Conservation (phyloP, 1,140 invertebrate species). For the Plectus sambesii region DNA sequence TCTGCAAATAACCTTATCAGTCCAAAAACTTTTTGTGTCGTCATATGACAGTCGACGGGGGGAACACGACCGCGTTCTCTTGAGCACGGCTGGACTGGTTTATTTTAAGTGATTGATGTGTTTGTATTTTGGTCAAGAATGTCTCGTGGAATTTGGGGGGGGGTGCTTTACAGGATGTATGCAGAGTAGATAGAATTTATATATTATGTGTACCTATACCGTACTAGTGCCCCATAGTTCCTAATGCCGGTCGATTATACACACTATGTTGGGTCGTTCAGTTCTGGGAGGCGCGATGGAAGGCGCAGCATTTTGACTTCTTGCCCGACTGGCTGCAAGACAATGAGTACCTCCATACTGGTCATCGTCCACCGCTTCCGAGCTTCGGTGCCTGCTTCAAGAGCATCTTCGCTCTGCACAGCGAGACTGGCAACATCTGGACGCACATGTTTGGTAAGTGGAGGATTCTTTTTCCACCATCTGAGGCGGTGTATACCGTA, state of each 20-base stretch:
- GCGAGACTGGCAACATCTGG: conserved; percentile 96
- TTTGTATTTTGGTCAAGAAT: too few relatives aligned
- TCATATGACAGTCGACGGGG: too few relatives aligned
- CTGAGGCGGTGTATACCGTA: conserved; percentile 31
- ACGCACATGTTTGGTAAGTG: conserved; percentile 67
- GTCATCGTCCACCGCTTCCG: conserved; percentile 85
- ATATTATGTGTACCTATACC: conserved; percentile 11
- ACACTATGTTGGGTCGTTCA: conserved; percentile 9
- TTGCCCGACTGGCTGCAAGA: conserved; percentile 90
- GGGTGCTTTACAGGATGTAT: too few relatives aligned
- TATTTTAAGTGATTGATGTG: too few relatives aligned
- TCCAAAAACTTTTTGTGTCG: too few relatives aligned
- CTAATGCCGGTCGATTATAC: neutral
- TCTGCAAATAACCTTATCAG: too few relatives aligned
- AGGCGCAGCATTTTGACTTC: conserved; percentile 47
- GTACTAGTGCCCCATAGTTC: neutral
- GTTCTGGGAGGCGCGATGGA: conserved; percentile 35
- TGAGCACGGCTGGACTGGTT: too few relatives aligned
- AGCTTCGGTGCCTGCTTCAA: conserved; percentile 94
- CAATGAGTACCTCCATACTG: conserved; percentile 88
- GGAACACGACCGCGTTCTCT: too few relatives aligned
- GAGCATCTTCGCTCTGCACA: conserved; percentile 80
- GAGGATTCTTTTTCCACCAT: too few relatives aligned
- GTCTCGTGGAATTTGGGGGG: too few relatives aligned
- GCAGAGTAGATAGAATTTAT: too few relatives aligned